A percentile compares a stretch with the other conserved stretches of the same genome.
These are phyloP conservation scores for Trissolcus japonicus DNA, from an alignment of 2,888 invertebrate species.

Conservation along the genomic window DNA sequence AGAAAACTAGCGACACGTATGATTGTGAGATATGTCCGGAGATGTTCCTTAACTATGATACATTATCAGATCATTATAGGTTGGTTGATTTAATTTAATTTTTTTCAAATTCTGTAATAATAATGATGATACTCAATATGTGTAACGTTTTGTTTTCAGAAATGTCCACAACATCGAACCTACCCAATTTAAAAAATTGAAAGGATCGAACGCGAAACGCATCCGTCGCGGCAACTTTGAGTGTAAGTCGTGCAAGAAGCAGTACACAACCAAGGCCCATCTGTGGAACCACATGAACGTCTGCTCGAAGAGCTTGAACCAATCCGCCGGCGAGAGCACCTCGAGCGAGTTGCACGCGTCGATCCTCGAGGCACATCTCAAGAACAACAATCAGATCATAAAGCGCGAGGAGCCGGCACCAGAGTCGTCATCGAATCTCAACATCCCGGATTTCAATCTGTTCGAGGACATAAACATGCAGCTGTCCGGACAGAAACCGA, in stretches of 20 bases:
- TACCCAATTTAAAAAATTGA: conserved; percentile 54
- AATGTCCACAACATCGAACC: conserved; percentile 71
- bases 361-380: conserved; percentile 71
- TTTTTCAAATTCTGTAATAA: too few species aligned
- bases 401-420: conserved; percentile 66
- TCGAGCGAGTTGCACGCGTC: conserved; percentile 59
- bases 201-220: conserved; percentile 41
- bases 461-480: conserved; percentile 75
- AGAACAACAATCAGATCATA: conserved; percentile 70
- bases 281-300: conserved; percentile 71
- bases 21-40: conserved; percentile 74
- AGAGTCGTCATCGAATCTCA: conserved; percentile 66
- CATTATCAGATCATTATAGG: conserved; percentile 70
- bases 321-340: conserved; percentile 4
- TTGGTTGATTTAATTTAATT: not conserved
- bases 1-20: conserved; percentile 66
- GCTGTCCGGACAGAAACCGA: conserved; percentile 71
- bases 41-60: conserved; percentile 70
- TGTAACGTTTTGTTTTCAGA: conserved; percentile 14
- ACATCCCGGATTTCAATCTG: conserved; percentile 74
- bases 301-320: conserved; percentile 62
- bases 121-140: too few species aligned
- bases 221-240: conserved; percentile 67
- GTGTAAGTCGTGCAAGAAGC: conserved; percentile 71
- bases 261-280: conserved; percentile 70